These are phyloP conservation scores for Ptilodon capucinus DNA, from an alignment of 2,888 invertebrate species.

Conservation along the genomic window DNA sequence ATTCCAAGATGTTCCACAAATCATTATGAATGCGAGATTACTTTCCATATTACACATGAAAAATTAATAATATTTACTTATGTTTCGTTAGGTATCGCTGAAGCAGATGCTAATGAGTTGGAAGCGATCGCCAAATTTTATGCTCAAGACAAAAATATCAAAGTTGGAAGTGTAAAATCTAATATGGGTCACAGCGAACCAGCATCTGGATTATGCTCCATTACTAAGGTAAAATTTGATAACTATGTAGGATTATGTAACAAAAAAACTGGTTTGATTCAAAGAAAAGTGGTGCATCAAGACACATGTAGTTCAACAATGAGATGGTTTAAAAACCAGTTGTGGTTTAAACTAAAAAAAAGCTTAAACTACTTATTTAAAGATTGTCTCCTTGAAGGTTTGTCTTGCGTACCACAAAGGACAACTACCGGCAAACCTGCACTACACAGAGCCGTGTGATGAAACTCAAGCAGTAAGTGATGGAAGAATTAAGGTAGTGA, in stretches of 20 bases:
- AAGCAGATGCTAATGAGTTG: slow-evolving; percentile 84
- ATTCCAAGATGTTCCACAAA: no score
- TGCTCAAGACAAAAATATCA: slow-evolving; percentile 74
- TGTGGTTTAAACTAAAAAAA: no score
- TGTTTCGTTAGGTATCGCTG: slow-evolving; percentile 65
- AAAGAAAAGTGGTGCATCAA: no score
- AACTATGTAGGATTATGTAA: background rate
- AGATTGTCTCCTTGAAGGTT: slow-evolving; percentile 31
- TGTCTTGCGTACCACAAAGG: slow-evolving; percentile 48
- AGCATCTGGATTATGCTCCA: slow-evolving; percentile 65
- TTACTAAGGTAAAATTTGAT: slow-evolving; percentile 71
- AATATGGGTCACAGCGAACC: slow-evolving; percentile 57
- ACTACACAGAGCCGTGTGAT: slow-evolving; percentile 39
- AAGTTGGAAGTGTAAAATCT: slow-evolving; percentile 67
- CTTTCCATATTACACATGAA: background rate
- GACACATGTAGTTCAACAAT: no score
- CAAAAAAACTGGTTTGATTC: no score
- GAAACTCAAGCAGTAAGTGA: slow-evolving; percentile 32
- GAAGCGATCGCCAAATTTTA: slow-evolving; percentile 82
- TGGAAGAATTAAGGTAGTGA: slow-evolving; percentile 39
- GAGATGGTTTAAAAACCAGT: no score
- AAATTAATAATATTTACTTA: background rate
- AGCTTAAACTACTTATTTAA: no score
- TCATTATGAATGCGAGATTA: no score
- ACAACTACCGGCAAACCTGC: slow-evolving; percentile 45